A percentile compares a stretch with the other conserved stretches of the same genome.
Conservation (phyloP, 2,797 vertebrate genomes). For the Sarcophilus harrisii region DNA sequence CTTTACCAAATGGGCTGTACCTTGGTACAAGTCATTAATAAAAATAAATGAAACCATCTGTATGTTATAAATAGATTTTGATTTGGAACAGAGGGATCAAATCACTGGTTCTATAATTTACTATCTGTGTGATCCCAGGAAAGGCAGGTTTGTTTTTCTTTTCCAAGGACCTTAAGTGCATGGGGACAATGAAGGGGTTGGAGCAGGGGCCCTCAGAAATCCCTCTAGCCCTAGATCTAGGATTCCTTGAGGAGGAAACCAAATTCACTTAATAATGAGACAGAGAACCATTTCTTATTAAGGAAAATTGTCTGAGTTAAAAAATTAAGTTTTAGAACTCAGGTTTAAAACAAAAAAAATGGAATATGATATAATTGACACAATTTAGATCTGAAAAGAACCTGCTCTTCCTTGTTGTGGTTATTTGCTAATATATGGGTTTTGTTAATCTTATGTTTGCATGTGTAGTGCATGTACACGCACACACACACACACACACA, state of each 20-base stretch:
- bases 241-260: slow-evolving; percentile 32
- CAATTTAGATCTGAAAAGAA: neutral
- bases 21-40: slow-evolving; percentile 51
- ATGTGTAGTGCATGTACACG: neutral
- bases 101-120: neutral
- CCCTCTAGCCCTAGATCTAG: neutral
- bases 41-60: slow-evolving; percentile 46
- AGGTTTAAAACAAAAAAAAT: neutral
- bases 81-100: neutral
- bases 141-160: neutral
- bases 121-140: neutral
- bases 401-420: neutral
- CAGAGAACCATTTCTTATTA: slow-evolving; percentile 39
- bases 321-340: slow-evolving; percentile 54
- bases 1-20: slow-evolving; percentile 20
- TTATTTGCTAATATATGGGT: neutral
- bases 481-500: neutral
- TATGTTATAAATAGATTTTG: slow-evolving; percentile 47
- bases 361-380: neutral
- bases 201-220: neutral
- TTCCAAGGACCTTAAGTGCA: neutral
- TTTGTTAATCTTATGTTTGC: neutral
- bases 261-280: slow-evolving; percentile 42
- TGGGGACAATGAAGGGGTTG: neutral
- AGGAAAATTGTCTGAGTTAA: neutral